These are phyloP conservation scores for Euschistus heros DNA, from an alignment of 1,140 invertebrate genomes.

Conservation along the genomic window DNA sequence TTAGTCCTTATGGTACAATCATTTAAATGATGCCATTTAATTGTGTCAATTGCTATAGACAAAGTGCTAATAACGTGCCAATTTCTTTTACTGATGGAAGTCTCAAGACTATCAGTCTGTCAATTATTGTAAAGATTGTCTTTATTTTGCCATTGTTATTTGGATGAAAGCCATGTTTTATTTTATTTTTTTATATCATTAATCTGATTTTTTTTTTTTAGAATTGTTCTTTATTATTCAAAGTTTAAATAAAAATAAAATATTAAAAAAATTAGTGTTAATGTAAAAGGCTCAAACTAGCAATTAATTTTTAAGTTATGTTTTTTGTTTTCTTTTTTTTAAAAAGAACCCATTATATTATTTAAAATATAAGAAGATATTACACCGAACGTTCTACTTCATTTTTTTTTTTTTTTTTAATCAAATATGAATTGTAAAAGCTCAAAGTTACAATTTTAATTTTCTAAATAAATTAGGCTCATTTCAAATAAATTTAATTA, in stretches of 20 bases:
- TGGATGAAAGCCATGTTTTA: too few species aligned
- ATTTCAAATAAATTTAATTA: slow-evolving; percentile 17
- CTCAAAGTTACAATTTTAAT: slow-evolving; percentile 8
- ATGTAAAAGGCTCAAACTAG: slow-evolving; percentile 11
- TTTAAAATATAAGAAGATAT: too few species aligned
- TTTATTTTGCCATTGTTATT: too few species aligned
- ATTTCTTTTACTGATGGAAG: too few species aligned
- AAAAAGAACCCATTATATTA: neutral
- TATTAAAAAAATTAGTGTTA: neutral
- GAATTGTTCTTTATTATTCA: neutral
- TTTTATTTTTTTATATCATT: neutral
- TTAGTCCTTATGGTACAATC: too few species aligned
- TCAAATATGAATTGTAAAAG: slow-evolving; percentile 1
- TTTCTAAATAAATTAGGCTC: slow-evolving; percentile 17
- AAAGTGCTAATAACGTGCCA: too few species aligned
- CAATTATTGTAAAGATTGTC: too few species aligned
- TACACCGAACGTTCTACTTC: slow-evolving; percentile 1
- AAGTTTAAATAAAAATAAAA: neutral
- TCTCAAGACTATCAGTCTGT: too few species aligned
- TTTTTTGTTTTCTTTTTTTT: neutral
- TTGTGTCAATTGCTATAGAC: too few species aligned
- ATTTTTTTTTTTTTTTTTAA: slow-evolving; percentile 12
- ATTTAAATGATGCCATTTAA: too few species aligned
- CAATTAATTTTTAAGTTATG: slow-evolving; percentile 3
- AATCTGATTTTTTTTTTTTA: neutral